Evolutionary conservation across 2,113 vertebrate species (phyloP).

Genomic region (Paradisaea rubra): DNA sequence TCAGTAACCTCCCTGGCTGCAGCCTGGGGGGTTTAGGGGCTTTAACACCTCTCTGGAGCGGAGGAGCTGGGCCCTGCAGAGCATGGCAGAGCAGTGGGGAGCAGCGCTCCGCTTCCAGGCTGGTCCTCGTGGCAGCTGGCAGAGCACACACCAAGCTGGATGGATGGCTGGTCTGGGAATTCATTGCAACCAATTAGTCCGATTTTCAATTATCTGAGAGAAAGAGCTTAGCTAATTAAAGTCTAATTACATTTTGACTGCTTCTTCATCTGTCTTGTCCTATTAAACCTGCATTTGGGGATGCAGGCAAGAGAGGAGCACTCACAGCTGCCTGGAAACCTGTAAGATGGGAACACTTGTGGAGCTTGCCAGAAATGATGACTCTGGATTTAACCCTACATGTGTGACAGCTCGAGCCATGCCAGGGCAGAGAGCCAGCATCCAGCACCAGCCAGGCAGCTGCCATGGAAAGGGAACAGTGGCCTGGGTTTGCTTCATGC

Average conservation of each 20-base stretch:
- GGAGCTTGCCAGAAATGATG: not conserved
- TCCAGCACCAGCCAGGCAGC: not conserved
- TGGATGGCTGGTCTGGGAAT: not conserved
- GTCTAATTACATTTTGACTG: conserved; percentile 41
- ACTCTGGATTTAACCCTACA: not conserved
- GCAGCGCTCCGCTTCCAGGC: not conserved
- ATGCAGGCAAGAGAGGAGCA: not conserved
- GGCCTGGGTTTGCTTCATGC: not conserved
- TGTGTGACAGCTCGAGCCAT: not conserved
- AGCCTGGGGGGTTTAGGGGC: not conserved
- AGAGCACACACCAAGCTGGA: not conserved
- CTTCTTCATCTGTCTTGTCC: conserved; percentile 25
- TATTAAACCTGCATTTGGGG: not conserved
- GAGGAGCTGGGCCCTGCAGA: not conserved
- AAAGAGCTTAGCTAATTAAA: conserved; percentile 26
- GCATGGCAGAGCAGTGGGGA: not conserved
- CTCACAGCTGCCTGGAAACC: not conserved
- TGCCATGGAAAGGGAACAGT: not conserved
- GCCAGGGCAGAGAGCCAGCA: not conserved
- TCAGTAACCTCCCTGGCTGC: not conserved
- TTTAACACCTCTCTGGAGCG: not conserved
- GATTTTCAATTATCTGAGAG: conserved; percentile 49
- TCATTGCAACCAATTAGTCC: conserved; percentile 19
- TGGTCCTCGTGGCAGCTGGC: not conserved
- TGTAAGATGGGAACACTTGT: not conserved